phyloP scores from a whole-genome alignment of 2,113 vertebrate species.

The Pogona vitticeps region DNA sequence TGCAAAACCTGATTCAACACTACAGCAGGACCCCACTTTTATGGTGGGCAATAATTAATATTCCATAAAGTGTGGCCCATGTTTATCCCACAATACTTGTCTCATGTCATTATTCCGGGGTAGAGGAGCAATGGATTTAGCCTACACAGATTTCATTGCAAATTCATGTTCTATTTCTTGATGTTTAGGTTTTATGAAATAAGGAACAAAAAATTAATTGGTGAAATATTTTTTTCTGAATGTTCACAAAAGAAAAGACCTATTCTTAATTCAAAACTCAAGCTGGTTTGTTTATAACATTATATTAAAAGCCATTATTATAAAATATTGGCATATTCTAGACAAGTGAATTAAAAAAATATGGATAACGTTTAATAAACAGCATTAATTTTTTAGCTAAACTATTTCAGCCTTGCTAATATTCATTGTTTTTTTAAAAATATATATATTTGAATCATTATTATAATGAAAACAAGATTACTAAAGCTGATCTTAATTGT shows the following conservation, averaged over 20 bases:
- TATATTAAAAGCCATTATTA: slow-evolving; percentile 16
- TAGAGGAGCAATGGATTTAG: too few species aligned
- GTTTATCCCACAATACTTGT: too few species aligned
- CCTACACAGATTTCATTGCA: background rate
- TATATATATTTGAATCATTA: background rate
- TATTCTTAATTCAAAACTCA: background rate
- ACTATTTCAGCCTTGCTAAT: slow-evolving; percentile 7
- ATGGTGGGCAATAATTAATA: too few species aligned
- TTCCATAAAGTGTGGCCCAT: too few species aligned
- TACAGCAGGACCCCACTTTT: too few species aligned
- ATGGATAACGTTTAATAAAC: slow-evolving; percentile 35
- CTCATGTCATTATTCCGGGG: too few species aligned
- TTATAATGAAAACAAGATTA: background rate
- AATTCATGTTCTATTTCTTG: background rate
- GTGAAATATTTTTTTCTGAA: background rate
- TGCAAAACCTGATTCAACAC: too few species aligned
- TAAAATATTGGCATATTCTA: background rate
- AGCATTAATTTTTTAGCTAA: slow-evolving; percentile 24
- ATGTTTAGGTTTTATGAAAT: background rate
- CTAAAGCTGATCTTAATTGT: background rate
- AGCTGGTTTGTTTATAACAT: slow-evolving; percentile 14
- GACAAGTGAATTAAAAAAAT: slow-evolving; percentile 33
- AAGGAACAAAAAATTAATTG: background rate
- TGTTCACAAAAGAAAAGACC: background rate
- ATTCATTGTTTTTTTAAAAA: slow-evolving; percentile 2